phyloP scores from a whole-genome alignment of 2,797 vertebrate genomes.

The Morus bassanus region DNA sequence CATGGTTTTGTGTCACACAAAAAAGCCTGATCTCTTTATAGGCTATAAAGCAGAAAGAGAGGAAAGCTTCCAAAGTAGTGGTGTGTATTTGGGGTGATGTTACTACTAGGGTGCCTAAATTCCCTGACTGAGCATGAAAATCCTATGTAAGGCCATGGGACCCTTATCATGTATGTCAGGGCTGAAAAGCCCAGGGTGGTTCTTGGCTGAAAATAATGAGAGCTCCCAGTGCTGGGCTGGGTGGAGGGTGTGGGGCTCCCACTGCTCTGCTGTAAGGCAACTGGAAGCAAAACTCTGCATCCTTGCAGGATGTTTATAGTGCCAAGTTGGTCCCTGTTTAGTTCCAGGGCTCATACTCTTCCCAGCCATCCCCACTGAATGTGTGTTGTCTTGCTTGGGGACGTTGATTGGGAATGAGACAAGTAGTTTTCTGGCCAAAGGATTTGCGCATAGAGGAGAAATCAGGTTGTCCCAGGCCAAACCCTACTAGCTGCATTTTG shows the following conservation, averaged over 20 bases:
- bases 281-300: neutral
- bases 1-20: neutral
- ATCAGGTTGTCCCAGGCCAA: neutral
- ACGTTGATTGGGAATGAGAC: rapidly evolving
- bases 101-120: neutral
- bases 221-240: neutral
- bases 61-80: neutral
- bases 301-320: neutral
- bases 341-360: neutral
- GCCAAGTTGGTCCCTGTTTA: rapidly evolving
- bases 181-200: neutral
- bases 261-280: neutral
- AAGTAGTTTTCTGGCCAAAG: neutral
- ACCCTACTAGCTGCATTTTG: neutral
- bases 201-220: neutral
- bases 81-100: neutral
- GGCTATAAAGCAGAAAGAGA: neutral
- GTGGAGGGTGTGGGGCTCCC: neutral
- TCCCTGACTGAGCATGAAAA: neutral
- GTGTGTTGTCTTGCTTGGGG: neutral
- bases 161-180: rapidly evolving
- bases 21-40: neutral
- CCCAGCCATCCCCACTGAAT: neutral
- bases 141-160: rapidly evolving
- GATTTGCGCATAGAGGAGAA: rapidly evolving